Evolutionary conservation across 2,888 invertebrate species (phyloP).

Genomic region (Nudaria mundana): DNA sequence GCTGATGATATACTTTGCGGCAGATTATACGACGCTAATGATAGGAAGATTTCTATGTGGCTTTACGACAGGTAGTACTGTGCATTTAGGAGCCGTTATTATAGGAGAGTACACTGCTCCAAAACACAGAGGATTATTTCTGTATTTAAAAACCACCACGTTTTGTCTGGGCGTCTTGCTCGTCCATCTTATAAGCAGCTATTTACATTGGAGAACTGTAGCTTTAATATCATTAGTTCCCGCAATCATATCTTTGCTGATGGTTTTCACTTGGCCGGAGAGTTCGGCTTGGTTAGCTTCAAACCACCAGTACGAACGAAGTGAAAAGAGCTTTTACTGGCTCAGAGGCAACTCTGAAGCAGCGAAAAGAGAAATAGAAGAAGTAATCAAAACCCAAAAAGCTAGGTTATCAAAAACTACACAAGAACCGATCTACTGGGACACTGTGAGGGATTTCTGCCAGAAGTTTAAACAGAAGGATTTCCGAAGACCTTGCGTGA

Average conservation of each 20-base stretch:
- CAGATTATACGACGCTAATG: constrained; percentile 33
- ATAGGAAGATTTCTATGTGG: constrained; percentile 41
- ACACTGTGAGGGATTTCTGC: constrained; percentile 22
- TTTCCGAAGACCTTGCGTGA: constrained; percentile 49
- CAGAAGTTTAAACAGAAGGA: constrained; percentile 48
- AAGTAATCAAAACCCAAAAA: constrained; percentile 22
- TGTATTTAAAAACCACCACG: constrained; percentile 47
- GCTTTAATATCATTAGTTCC: constrained; percentile 30
- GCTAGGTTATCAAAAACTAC: constrained; percentile 7
- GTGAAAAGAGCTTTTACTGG: constrained; percentile 55
- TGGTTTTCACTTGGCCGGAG: constrained; percentile 36
- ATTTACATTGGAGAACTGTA: constrained; percentile 42
- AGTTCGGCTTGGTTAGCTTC: constrained; percentile 35
- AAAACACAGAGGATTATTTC: constrained; percentile 45
- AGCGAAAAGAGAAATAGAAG: constrained; percentile 39
- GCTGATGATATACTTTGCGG: constrained; percentile 39
- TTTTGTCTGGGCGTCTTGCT: constrained; percentile 41
- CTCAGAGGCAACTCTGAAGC: constrained; percentile 68
- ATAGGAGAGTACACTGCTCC: constrained; percentile 54
- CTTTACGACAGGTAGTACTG: constrained; percentile 34
- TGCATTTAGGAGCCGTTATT: constrained; percentile 42
- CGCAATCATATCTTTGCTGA: constrained; percentile 11
- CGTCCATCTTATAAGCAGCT: constrained; percentile 39
- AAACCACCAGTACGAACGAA: constrained; percentile 20
- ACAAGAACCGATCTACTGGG: neutral